Evolutionary conservation across 1,140 invertebrate genomes (phyloP).

Genomic region (Calosoma granatense): DNA sequence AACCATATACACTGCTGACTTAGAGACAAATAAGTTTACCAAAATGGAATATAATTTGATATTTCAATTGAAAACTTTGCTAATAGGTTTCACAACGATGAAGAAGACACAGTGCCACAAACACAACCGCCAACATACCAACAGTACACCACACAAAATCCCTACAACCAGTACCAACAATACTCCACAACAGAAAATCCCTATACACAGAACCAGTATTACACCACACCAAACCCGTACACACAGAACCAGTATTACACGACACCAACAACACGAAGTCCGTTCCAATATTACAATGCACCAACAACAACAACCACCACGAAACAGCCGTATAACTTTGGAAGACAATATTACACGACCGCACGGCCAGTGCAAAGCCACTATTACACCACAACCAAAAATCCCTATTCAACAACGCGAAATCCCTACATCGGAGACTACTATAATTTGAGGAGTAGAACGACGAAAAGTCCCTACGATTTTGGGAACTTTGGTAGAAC

Average conservation of each 20-base stretch:
- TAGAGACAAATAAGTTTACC: not conserved
- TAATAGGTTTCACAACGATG: constrained; percentile 27
- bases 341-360: not conserved
- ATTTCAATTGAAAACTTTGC: constrained; percentile 1
- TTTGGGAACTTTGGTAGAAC: constrained; percentile 33
- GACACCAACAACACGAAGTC: constrained; percentile 15
- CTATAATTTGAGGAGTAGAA: constrained; percentile 25
- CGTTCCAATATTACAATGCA: constrained; percentile 13
- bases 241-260: constrained; percentile 11
- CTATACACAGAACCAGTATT: constrained; percentile 16
- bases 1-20: not conserved
- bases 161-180: constrained; percentile 15
- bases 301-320: constrained; percentile 17
- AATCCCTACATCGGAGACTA: constrained; percentile 28
- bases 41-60: no score
- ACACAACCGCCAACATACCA: constrained; percentile 20
- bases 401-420: constrained; percentile 14
- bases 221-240: constrained; percentile 15
- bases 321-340: constrained; percentile 27
- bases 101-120: constrained; percentile 20
- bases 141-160: constrained; percentile 17
- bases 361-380: constrained; percentile 20
- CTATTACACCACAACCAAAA: constrained; percentile 12
- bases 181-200: constrained; percentile 11
- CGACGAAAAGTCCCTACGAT: constrained; percentile 35